phyloP scores from a whole-genome alignment of 2,113 vertebrate genomes.

The Labrus mixtus region DNA sequence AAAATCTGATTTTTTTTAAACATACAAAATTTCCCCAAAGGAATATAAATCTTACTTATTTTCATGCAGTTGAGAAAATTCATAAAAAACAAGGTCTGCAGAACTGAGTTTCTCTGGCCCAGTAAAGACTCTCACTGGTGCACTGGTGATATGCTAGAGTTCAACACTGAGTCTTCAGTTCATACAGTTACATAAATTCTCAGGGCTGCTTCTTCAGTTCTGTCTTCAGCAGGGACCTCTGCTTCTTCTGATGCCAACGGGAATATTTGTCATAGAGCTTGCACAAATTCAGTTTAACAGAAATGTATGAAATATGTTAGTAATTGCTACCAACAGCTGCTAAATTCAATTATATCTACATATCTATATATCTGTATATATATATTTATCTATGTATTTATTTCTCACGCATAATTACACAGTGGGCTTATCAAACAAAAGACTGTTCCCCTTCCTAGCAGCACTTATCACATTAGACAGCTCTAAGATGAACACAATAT shows the following conservation, averaged over 20 bases:
- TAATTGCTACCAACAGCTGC: not conserved
- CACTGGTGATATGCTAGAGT: slow-evolving; percentile 13
- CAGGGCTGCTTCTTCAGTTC: slow-evolving; percentile 7
- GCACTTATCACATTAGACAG: not conserved
- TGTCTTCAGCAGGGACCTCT: slow-evolving; percentile 3
- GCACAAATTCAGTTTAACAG: slow-evolving; percentile 1
- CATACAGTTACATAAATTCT: slow-evolving; percentile 9
- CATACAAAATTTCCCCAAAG: too few species aligned
- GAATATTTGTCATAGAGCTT: not conserved
- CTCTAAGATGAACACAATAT: slow-evolving; percentile 10
- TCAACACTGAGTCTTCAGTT: slow-evolving; percentile 20
- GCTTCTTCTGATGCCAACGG: slow-evolving; percentile 1
- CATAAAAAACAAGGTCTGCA: not conserved
- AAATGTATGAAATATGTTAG: not conserved
- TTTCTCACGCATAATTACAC: not conserved
- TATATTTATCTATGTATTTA: too few species aligned
- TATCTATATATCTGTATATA: not conserved
- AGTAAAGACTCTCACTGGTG: slow-evolving; percentile 6
- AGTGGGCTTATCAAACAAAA: not conserved
- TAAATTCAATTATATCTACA: not conserved
- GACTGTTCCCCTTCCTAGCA: not conserved
- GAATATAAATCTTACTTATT: not conserved
- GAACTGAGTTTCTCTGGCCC: not conserved
- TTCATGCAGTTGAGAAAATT: not conserved
- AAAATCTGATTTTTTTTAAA: not conserved